A percentile compares a stretch with the other conserved stretches of the same genome.
These are phyloP conservation scores for Pristionchus arcanus DNA, from an alignment of 2,888 invertebrate species.

Conservation along the genomic window DNA sequence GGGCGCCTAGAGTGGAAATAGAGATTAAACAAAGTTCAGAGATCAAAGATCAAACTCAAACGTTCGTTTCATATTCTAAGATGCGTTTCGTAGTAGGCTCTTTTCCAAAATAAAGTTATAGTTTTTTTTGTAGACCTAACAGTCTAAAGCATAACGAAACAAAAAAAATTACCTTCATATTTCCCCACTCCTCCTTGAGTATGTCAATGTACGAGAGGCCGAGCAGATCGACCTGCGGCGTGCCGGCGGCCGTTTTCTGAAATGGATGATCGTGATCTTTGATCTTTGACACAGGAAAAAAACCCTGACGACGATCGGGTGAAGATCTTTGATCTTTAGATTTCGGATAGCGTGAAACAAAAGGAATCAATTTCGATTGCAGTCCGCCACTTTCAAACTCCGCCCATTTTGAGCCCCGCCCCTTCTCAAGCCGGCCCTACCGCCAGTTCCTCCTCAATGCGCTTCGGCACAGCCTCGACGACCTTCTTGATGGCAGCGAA, in stretches of 20 bases:
- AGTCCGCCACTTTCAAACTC: no score
- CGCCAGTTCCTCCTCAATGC: background rate
- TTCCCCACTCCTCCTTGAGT: conserved; percentile 3
- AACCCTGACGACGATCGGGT: background rate
- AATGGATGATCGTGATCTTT: background rate
- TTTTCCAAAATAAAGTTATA: no score
- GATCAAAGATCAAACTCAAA: background rate
- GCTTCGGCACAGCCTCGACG: background rate
- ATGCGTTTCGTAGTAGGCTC: background rate
- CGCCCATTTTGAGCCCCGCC: background rate
- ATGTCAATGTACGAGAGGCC: conserved; percentile 20
- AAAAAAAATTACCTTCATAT: background rate
- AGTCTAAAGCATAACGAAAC: no score
- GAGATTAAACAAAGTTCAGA: background rate
- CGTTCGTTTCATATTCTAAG: background rate
- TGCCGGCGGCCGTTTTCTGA: conserved; percentile 33
- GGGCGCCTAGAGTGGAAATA: background rate
- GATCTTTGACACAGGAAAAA: background rate
- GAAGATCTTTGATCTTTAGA: conserved; percentile 12
- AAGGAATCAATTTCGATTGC: background rate
- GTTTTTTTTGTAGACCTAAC: no score
- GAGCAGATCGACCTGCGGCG: background rate
- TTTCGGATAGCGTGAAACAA: no score
- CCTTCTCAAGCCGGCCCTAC: background rate
- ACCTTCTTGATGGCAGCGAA: conserved; percentile 18